Base-by-base conservation (phyloP, 2,113 vertebrate genomes). In the Dissostichus mawsoni region DNA sequence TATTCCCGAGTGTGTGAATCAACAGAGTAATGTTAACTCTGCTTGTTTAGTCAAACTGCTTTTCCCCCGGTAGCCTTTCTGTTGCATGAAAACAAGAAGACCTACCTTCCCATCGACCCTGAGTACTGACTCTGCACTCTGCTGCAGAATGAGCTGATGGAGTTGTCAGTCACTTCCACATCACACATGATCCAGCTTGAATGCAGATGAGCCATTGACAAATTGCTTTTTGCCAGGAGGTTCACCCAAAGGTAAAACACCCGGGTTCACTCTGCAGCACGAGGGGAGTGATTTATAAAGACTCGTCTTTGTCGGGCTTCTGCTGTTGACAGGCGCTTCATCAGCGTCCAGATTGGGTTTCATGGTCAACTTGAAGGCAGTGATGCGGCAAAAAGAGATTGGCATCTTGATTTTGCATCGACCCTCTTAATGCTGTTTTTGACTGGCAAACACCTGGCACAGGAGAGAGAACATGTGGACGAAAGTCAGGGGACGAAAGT, bases 201-300 rank as follows among this genome's bases (percentile, higher is more conserved):
- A 93, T 93, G 91, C 89, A 92, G 87, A 93, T 92, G 90, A 90
- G 82, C 80, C 68, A 50, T 52, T 88, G 91, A 92, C 84, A 92
- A 90, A 92, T 90, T 87, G 88, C 88, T 87, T 89, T 90, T 90
- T 72, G 76, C 85, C 80, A 56, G 71, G 66, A 86, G 88, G 90
- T 90, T 92, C 87, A 92, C 80, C 63, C 52, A 62, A 78, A 92
- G 87, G 80, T 91, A 90, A 80, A 74, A 89, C 69, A 76, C 65
- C 48, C 71, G 59, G 81, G 83, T 92, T 85, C 50, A 62, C 82
- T 83, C 57, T 75, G 61, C 70, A 51, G 55, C 52, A 47, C 29
- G 14, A 58, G 61, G 69, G 47, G 82, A 45, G 82, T 87, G 91
- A 92, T 92, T 93, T 90, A 92, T 92, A 81, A 88, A 85, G 84